Percentiles rank a stretch among this genome's conserved stretches.
These are phyloP conservation scores for Chromoteleia sp. DNA, from an alignment of 2,888 invertebrate genomes.

Conservation along the genomic window DNA sequence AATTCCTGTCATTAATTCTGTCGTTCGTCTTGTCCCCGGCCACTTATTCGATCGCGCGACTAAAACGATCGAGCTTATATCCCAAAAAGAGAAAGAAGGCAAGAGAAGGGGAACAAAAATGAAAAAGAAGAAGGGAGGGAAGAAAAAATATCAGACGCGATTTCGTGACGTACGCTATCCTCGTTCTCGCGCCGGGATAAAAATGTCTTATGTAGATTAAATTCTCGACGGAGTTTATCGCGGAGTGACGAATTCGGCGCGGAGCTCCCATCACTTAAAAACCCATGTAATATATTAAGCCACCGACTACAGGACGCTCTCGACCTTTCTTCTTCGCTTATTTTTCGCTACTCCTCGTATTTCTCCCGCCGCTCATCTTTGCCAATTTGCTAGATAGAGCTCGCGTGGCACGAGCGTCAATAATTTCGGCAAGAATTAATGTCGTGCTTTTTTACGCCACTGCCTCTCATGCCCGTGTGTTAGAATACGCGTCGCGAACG, in stretches of 20 bases:
- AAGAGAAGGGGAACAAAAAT: too few species aligned
- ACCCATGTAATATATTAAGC: conserved; percentile 36
- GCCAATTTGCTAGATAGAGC: conserved; percentile 33
- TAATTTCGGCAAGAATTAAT: conserved; percentile 66
- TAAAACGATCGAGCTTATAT: conserved; percentile 14
- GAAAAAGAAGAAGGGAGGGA: too few species aligned
- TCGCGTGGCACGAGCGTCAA: conserved; percentile 59
- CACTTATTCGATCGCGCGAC: conserved; percentile 1
- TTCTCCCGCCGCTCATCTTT: conserved; percentile 15
- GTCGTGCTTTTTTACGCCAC: conserved; percentile 44
- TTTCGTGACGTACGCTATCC: conserved; percentile 16
- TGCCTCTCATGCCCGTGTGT: conserved; percentile 52
- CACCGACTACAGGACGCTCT: neutral
- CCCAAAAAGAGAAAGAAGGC: too few species aligned
- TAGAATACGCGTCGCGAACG: conserved; percentile 54
- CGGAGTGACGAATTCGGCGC: conserved; percentile 4
- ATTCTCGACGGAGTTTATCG: conserved; percentile 12
- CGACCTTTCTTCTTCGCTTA: neutral
- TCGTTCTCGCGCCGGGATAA: conserved; percentile 22
- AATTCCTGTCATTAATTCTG: conserved; percentile 10
- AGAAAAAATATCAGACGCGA: too few species aligned
- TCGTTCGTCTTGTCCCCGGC: conserved; percentile 1
- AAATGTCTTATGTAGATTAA: conserved; percentile 32
- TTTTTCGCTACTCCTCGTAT: conserved; percentile 9
- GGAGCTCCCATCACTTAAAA: conserved; percentile 32